A percentile compares a stretch with the other conserved stretches of the same genome.
phyloP scores from a whole-genome alignment of 2,888 invertebrate genomes.

The Cheilosia grossa region DNA sequence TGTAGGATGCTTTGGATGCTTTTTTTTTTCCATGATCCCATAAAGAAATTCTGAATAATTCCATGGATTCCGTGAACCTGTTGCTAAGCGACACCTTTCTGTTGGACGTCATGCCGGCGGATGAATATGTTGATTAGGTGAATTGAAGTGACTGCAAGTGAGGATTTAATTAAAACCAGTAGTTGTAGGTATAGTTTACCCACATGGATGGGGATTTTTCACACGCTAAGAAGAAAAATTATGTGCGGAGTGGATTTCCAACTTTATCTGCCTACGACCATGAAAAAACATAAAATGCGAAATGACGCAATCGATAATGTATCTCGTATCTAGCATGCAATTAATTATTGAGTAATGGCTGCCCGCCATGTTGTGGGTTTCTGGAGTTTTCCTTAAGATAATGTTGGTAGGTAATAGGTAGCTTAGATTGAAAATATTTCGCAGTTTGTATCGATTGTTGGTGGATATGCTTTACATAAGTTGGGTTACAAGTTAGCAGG shows the following conservation, averaged over 20 bases:
- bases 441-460: too few relatives aligned
- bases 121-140: constrained; percentile 3
- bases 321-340: neutral
- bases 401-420: too few relatives aligned
- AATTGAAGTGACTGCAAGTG: neutral
- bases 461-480: too few relatives aligned
- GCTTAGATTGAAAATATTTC: too few relatives aligned
- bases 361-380: neutral
- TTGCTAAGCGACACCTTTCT: neutral
- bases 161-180: constrained; percentile 6
- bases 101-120: constrained; percentile 2
- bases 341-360: constrained; percentile 7
- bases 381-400: neutral
- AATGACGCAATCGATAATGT: constrained; percentile 18
- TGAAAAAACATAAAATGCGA: constrained; percentile 10
- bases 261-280: constrained; percentile 12
- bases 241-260: neutral
- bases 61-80: neutral
- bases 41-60: neutral
- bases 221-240: too few relatives aligned
- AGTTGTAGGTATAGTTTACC: neutral
- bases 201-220: neutral
- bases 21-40: neutral
- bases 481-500: too few relatives aligned
- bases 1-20: constrained; percentile 18